These are phyloP conservation scores for Ectemnius cavifrons DNA, from an alignment of 2,888 invertebrate genomes.

Conservation along the genomic window DNA sequence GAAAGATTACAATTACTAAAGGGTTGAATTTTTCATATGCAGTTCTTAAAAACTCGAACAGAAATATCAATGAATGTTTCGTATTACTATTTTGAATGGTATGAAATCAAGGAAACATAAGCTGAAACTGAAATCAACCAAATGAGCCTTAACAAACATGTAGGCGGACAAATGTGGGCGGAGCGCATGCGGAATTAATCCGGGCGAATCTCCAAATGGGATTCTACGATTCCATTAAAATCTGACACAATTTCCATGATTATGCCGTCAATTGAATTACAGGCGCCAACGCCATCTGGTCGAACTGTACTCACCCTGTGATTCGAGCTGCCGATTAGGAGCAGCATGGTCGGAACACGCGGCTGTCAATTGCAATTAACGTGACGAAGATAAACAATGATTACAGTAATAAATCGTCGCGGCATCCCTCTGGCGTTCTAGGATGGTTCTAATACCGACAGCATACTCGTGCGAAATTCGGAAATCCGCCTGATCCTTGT, in stretches of 20 bases:
- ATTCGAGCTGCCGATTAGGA: slow-evolving; percentile 37
- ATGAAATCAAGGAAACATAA: no score
- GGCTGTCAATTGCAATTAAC: slow-evolving; percentile 37
- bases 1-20: no score
- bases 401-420: slow-evolving; percentile 3
- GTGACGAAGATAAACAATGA: slow-evolving; percentile 42
- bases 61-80: no score
- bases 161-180: background rate
- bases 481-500: no score
- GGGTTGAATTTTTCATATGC: no score
- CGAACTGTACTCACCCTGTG: slow-evolving; percentile 18
- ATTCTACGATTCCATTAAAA: slow-evolving; percentile 45
- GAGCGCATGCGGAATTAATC: slow-evolving; percentile 18
- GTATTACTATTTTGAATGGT: no score
- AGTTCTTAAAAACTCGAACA: no score
- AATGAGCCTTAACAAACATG: no score
- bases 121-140: no score
- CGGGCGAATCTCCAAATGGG: slow-evolving; percentile 38
- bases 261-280: slow-evolving; percentile 41
- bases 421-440: background rate
- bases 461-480: no score
- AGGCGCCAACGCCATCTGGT: background rate
- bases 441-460: slow-evolving; percentile 6
- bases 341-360: slow-evolving; percentile 14
- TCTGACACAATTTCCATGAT: slow-evolving; percentile 48